phyloP scores from a whole-genome alignment of 2,888 invertebrate species.

The Lochmaea capreae region DNA sequence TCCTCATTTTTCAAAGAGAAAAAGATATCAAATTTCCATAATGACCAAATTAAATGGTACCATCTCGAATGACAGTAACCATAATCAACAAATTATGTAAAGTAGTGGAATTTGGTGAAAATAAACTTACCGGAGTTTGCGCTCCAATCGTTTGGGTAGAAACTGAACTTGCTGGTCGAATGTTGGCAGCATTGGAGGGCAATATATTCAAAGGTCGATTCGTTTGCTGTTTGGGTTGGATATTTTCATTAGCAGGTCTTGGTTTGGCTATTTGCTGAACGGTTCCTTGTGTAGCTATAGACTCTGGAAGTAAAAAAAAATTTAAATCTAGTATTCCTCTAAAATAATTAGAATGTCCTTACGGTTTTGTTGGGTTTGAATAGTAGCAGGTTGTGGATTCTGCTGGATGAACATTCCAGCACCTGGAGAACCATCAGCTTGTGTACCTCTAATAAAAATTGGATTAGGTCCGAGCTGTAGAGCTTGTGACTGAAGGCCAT shows the following conservation, averaged over 20 bases:
- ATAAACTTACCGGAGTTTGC: constrained; percentile 68
- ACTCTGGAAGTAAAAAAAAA: constrained; percentile 33
- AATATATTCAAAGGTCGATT: constrained; percentile 65
- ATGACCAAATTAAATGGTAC: constrained; percentile 2
- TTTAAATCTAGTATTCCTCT: background rate
- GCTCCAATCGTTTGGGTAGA: constrained; percentile 82
- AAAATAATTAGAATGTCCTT: constrained; percentile 57
- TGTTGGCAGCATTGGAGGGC: constrained; percentile 70
- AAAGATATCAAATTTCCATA: constrained; percentile 8
- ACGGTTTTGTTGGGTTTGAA: constrained; percentile 77
- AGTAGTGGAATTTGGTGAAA: background rate
- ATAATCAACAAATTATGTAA: constrained; percentile 24
- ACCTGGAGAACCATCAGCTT: constrained; percentile 76
- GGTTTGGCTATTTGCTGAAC: constrained; percentile 68
- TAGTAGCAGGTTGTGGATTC: constrained; percentile 75
- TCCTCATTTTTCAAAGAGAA: background rate
- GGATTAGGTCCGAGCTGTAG: constrained; percentile 81
- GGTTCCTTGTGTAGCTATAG: constrained; percentile 65
- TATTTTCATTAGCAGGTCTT: constrained; percentile 68
- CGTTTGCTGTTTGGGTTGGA: constrained; percentile 67
- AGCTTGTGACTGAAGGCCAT: constrained; percentile 77
- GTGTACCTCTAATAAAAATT: constrained; percentile 85
- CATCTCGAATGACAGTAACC: background rate
- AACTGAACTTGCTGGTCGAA: constrained; percentile 84
- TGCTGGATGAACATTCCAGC: constrained; percentile 86